These are phyloP conservation scores for Cathartes aura DNA, from an alignment of 2,113 vertebrate species.

Conservation along the genomic window DNA sequence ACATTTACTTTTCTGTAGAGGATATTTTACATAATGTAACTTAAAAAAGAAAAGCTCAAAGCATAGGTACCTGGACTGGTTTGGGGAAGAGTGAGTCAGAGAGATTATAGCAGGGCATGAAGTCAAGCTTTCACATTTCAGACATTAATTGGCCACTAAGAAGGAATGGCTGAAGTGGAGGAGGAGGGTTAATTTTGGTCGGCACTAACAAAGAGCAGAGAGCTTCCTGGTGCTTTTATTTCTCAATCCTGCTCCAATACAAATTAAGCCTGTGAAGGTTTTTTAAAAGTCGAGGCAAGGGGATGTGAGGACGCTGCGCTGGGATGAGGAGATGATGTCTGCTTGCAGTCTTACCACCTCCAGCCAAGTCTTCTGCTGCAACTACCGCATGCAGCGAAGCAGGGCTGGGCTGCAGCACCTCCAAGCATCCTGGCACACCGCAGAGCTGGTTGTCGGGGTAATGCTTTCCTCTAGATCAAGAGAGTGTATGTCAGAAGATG, in stretches of 20 bases:
- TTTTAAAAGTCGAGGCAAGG: neutral
- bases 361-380: neutral
- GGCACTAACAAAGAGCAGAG: neutral
- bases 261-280: neutral
- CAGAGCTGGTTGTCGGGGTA: neutral
- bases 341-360: neutral
- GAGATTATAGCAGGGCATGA: neutral
- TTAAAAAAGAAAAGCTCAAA: neutral
- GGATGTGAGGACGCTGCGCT: neutral
- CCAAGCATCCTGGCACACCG: neutral
- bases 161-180: rapidly evolving
- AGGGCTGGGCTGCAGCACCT: neutral
- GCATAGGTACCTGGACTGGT: neutral
- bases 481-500: neutral
- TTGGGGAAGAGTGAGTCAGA: neutral
- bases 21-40: neutral
- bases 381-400: rapidly evolving
- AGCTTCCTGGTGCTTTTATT: neutral
- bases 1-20: neutral
- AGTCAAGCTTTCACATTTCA: neutral
- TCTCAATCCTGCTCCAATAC: neutral
- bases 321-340: neutral
- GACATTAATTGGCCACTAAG: neutral
- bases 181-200: neutral
- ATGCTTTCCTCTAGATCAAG: neutral